Conservation (phyloP, 2,888 invertebrate species). For the Saturnia pavonia region DNA sequence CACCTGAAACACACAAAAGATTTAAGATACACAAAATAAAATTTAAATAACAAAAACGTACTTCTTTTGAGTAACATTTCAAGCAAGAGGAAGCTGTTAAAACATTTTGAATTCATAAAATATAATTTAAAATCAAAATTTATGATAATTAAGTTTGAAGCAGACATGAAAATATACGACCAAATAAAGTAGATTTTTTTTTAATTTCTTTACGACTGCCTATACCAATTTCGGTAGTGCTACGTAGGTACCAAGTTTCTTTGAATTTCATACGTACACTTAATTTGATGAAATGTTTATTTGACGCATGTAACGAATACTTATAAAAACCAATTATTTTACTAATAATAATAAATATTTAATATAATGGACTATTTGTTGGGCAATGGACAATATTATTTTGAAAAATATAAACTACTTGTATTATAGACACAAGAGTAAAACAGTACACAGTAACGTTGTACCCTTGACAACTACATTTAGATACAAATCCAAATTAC, state of each 20-base stretch:
- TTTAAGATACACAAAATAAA: neutral
- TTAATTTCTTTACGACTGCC: neutral
- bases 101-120: neutral
- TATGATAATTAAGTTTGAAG: neutral
- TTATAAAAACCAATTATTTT: neutral
- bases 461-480: neutral
- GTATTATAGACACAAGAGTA: neutral
- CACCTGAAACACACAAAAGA: slow-evolving; percentile 10
- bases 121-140: neutral
- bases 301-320: neutral
- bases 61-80: neutral
- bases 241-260: neutral
- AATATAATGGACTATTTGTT: neutral
- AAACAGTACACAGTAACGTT: neutral
- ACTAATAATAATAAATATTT: neutral
- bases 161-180: neutral
- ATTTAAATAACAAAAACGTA: neutral
- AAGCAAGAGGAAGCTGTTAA: neutral
- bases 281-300: neutral
- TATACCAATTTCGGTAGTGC: neutral
- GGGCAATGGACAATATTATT: neutral
- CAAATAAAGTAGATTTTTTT: neutral
- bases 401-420: neutral
- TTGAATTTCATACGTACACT: too few relatives aligned
- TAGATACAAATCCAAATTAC: neutral